Evolutionary conservation across 2,797 vertebrate species (phyloP).

Genomic region (Okamejei kenojei): DNA sequence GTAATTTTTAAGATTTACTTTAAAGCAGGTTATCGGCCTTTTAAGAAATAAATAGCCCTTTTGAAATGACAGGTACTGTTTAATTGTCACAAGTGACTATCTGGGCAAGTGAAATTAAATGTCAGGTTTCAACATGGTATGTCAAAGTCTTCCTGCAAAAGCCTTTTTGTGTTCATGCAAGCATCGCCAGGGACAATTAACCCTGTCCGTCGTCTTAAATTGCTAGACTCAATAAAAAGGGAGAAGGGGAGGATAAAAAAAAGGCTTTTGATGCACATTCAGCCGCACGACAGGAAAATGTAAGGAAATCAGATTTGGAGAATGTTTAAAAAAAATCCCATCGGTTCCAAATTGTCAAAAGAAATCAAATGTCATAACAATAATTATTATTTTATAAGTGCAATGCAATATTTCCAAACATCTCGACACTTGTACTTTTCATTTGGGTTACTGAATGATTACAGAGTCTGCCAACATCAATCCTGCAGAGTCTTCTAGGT

Average conservation of each 20-base stretch:
- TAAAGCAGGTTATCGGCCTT: constrained; percentile 36
- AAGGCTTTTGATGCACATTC: constrained; percentile 32
- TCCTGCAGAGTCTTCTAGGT: constrained; percentile 29
- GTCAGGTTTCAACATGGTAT: constrained; percentile 32
- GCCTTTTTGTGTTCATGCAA: constrained; percentile 23
- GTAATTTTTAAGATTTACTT: constrained; percentile 34
- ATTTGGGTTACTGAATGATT: constrained; percentile 38
- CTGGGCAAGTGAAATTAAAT: constrained; percentile 27
- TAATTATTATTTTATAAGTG: constrained; percentile 37
- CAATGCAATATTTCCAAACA: constrained; percentile 25
- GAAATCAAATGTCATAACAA: constrained; percentile 34
- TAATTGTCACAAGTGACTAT: constrained; percentile 32
- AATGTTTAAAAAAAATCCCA: constrained; percentile 31
- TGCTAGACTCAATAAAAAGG: constrained; percentile 31
- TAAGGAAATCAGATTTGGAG: constrained; percentile 37
- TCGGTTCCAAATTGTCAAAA: constrained; percentile 36
- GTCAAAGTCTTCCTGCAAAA: constrained; percentile 24
- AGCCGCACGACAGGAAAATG: constrained; percentile 24
- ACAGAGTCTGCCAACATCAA: constrained; percentile 37
- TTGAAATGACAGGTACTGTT: constrained; percentile 34
- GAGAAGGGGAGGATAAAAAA: constrained; percentile 32
- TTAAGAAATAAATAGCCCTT: constrained; percentile 35
- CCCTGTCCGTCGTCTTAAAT: constrained; percentile 33
- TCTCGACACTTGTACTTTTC: constrained; percentile 35
- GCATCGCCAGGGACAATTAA: constrained; percentile 30